Evolutionary conservation across 2,113 vertebrate species (phyloP).

Genomic region (Thymallus thymallus): DNA sequence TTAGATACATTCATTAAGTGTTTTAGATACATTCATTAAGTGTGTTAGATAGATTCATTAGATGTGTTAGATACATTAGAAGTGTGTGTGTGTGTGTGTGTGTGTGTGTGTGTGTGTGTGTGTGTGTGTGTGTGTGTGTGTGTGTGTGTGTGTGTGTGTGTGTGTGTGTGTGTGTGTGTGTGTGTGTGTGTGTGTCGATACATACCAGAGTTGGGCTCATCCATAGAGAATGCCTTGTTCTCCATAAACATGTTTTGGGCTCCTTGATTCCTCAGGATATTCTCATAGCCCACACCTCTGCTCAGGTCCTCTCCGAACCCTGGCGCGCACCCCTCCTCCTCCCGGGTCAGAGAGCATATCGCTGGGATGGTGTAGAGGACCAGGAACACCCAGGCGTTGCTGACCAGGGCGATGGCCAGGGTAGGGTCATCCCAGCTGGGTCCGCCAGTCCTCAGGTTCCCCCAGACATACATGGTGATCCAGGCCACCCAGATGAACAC

Average conservation of each 20-base stretch:
- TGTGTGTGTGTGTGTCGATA: background rate
- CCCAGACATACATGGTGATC: constrained; percentile 89
- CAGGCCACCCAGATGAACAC: constrained; percentile 87
- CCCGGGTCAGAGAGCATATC: constrained; percentile 74
- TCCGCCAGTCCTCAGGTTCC: constrained; percentile 64
- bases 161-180: background rate
- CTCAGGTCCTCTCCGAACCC: constrained; percentile 67
- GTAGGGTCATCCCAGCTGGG: constrained; percentile 88
- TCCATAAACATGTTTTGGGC: constrained; percentile 88
- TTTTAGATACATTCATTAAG: no score
- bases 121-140: background rate
- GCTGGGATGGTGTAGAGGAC: constrained; percentile 84
- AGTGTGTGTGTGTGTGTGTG: background rate
- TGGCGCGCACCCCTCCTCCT: constrained; percentile 51
- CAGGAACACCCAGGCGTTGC: constrained; percentile 85
- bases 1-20: no score
- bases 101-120: background rate
- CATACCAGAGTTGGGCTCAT: constrained; percentile 84
- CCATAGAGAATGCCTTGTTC: constrained; percentile 95
- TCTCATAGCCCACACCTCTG: constrained; percentile 86
- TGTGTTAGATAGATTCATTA: no score
- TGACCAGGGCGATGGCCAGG: constrained; percentile 85
- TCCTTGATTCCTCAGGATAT: constrained; percentile 87
- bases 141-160: background rate
- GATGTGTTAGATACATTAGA: no score